Evolutionary conservation across 2,888 invertebrate genomes (phyloP).

Genomic region (Oligia strigilis): DNA sequence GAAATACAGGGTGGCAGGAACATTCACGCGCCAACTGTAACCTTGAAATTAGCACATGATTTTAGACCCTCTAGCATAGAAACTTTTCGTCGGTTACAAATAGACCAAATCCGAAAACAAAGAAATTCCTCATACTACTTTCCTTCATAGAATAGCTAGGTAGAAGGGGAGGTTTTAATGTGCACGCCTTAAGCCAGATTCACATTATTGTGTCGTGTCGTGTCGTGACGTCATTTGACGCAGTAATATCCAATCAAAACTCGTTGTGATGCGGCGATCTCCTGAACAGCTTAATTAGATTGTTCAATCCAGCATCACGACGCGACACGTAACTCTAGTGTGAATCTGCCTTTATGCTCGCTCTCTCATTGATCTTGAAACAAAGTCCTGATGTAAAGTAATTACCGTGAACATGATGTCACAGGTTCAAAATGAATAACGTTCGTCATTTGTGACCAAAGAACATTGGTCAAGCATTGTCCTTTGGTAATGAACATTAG

Average conservation of each 20-base stretch:
- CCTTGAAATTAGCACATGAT: too few species aligned
- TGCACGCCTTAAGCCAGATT: background rate
- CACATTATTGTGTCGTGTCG: too few species aligned
- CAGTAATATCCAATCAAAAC: too few species aligned
- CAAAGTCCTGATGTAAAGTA: slow-evolving; percentile 15
- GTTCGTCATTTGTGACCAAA: slow-evolving; percentile 26
- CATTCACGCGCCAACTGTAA: too few species aligned
- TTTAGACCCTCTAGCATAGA: too few species aligned
- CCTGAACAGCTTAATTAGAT: background rate
- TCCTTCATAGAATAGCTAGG: background rate
- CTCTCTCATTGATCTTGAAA: slow-evolving; percentile 3
- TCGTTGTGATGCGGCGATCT: too few species aligned
- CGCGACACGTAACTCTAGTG: background rate
- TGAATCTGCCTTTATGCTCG: background rate
- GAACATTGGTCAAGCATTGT: slow-evolving; percentile 29
- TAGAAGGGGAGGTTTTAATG: too few species aligned
- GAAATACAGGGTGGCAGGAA: too few species aligned
- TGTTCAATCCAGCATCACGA: background rate
- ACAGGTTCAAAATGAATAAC: slow-evolving; percentile 26
- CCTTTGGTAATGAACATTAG: slow-evolving; percentile 10
- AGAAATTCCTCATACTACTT: background rate
- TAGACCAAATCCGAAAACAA: background rate
- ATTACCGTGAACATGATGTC: slow-evolving; percentile 27
- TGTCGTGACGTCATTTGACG: too few species aligned
- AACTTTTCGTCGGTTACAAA: background rate